Evolutionary conservation across 2,888 invertebrate species (phyloP), one percentile per base, ranked within the genome.

Genomic region (Crossocerus cetratus): DNA sequence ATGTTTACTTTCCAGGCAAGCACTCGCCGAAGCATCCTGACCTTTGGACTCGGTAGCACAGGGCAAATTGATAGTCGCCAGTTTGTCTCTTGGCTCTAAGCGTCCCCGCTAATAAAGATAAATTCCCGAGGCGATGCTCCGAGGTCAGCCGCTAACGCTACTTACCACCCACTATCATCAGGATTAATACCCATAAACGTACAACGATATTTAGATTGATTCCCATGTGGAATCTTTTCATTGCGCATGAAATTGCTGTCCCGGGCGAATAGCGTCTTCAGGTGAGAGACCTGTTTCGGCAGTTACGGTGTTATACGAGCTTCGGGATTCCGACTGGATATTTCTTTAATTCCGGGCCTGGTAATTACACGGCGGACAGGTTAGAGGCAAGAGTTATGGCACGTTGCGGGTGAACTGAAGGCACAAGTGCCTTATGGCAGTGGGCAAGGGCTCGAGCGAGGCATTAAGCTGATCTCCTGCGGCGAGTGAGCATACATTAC

Each of bases 321-420:
- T n/a, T 4, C 32, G 5, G 49, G 49, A n/a, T 49, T 49, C 49
- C 13, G 14, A 16, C 49, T 16, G 1, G 16, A 49, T 49, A 4
- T n/a, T 16, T 49, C n/a, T 16, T 14, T 16, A 49, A 32, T 32
- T 32, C 32, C 32, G 64, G 65, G 66, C 61, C 69, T 72, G 77
- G 83, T 84, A 86, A 85, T 85, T 85, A 86, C 82, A 82, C 64
- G 72, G 78, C 80, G 82, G 80, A 86, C 86, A 85, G 83, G 84
- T 84, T 83, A 79, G 69, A 67, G 68, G 45, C 68, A 84, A 84
- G 83, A 86, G 80, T 85, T 86, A 86, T 83, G 83, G 78, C 67
- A 75, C 77, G 77, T 77, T 80, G 81, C 81, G 81, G 77, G 78
- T 68, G 72, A 67, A 72, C 56, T 60, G 81, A 32, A 32, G 32